Evolutionary conservation across 2,113 vertebrate genomes (phyloP), one percentile per base, ranked within the genome.

Genomic region (Petromus typicus): DNA sequence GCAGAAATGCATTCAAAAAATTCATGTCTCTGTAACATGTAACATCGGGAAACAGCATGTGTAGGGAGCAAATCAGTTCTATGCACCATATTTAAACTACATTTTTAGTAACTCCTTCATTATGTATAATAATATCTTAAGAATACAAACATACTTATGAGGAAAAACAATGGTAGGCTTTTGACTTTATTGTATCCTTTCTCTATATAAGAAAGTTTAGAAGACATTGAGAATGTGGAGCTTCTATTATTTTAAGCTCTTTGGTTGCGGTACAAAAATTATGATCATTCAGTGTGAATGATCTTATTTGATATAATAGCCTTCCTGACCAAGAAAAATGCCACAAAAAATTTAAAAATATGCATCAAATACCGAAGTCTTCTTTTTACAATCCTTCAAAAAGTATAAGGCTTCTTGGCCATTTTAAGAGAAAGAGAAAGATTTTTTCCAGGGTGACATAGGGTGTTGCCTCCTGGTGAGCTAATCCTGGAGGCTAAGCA

Each of bases 1-100:
- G 83, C 56, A 85, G 61, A 97, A 88, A 86, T 66, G 57, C 0
- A 12, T 63, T 76, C 66, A 43, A 63, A 83, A 94, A 95, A 87
- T 32, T 11, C n/a, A 25, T 4, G 61, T 40, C 89, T 34, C 2
- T 37, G 17, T 20, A 45, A 59, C 10, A 30, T 2, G 25, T 1
- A 64, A 51, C 76, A 92, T 45, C 80, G 75, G 45, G 51, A 90
- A 79, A 48, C 48, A 61, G 9, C 45, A 22, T 4, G 1, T 3
- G 1, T 64, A 4, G 40, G 54, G 66, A 71, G 37, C 45, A 83
- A 69, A 66, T 22, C 40, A 14, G 32, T 40, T 73, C 10, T 2
- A 3, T 61, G 20, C 0, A 1, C 23, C 37, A 20, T 57, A 71
- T 37, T 45, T 54, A 23, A 75, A 63, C 54, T 51, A 22, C 7